Evolutionary conservation across 2,797 vertebrate species (phyloP).

Genomic region (Pristis pectinata): DNA sequence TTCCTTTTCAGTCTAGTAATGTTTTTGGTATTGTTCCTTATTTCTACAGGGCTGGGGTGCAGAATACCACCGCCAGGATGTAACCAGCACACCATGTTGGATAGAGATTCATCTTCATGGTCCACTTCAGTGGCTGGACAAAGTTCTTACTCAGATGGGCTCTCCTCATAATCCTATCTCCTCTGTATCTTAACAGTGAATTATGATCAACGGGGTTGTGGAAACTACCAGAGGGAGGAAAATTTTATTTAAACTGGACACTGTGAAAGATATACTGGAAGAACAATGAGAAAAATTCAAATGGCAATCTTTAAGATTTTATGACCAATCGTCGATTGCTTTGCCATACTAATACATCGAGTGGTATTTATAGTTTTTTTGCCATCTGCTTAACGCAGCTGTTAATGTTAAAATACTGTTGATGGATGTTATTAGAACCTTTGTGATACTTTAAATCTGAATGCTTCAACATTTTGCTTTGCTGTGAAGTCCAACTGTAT

Average conservation of each 20-base stretch:
- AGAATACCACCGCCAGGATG: conserved; percentile 78
- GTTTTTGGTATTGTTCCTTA: conserved; percentile 36
- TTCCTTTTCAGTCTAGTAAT: neutral
- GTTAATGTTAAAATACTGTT: neutral
- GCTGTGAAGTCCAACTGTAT: neutral
- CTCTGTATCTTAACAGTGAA: conserved; percentile 85
- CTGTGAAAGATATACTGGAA: conserved; percentile 37
- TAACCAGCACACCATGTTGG: conserved; percentile 82
- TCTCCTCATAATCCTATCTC: conserved; percentile 91
- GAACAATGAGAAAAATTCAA: conserved; percentile 18
- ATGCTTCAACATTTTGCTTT: conserved; percentile 29
- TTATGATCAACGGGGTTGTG: conserved; percentile 29
- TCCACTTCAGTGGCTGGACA: conserved; percentile 83
- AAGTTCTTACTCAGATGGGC: conserved; percentile 88
- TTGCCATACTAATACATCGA: neutral
- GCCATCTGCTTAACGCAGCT: conserved; percentile 15
- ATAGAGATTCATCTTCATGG: conserved; percentile 85
- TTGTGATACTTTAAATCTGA: conserved; percentile 10
- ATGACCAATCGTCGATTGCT: neutral
- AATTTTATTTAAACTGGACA: conserved; percentile 36
- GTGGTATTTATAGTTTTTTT: conserved; percentile 30
- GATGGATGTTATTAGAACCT: neutral
- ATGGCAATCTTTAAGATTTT: conserved; percentile 31
- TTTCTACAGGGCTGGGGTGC: conserved; percentile 74
- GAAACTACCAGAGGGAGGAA: conserved; percentile 14